Percentiles rank a stretch among this genome's conserved stretches.
Conservation (phyloP, 1,140 invertebrate species). For the Hypothenemus hampei region DNA sequence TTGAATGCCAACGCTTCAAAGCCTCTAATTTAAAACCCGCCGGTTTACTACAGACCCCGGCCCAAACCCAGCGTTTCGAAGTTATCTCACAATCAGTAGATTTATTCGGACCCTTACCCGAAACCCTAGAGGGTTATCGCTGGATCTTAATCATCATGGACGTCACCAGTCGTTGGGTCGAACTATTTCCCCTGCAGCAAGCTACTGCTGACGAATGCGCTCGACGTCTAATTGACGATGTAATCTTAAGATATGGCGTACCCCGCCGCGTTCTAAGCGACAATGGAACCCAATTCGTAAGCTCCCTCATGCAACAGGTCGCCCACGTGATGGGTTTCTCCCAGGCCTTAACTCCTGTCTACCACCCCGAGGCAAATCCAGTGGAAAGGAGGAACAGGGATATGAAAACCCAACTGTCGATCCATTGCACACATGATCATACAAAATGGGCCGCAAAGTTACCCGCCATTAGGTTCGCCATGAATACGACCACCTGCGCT, state of each 20-base stretch:
- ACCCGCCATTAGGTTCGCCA: slow-evolving; percentile 42
- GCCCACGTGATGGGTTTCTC: slow-evolving; percentile 34
- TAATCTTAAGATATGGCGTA: slow-evolving; percentile 27
- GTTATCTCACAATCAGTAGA: slow-evolving; percentile 40
- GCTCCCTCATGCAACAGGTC: slow-evolving; percentile 40
- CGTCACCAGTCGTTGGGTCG: slow-evolving; percentile 24
- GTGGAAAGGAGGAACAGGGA: slow-evolving; percentile 43
- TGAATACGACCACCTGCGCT: slow-evolving; percentile 42
- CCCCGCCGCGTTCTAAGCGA: slow-evolving; percentile 12
- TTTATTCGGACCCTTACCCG: slow-evolving; percentile 28
- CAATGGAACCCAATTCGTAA: slow-evolving; percentile 23
- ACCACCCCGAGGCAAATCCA: slow-evolving; percentile 22
- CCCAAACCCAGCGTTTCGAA: slow-evolving; percentile 32
- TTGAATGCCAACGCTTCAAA: slow-evolving; percentile 15
- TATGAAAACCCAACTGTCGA: slow-evolving; percentile 15
- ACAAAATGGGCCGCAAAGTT: slow-evolving; percentile 36
- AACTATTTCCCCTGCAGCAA: slow-evolving; percentile 24
- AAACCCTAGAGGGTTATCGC: not conserved
- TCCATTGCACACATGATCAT: slow-evolving; percentile 1
- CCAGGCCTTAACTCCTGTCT: slow-evolving; percentile 42
- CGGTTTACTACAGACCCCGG: slow-evolving; percentile 36
- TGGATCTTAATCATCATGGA: slow-evolving; percentile 31
- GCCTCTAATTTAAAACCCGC: slow-evolving; percentile 29
- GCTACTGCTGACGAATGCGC: slow-evolving; percentile 31
- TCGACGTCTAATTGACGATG: slow-evolving; percentile 23